Evolutionary conservation across 2,888 invertebrate genomes (phyloP).

Genomic region (Drosophila fulvimacula): DNA sequence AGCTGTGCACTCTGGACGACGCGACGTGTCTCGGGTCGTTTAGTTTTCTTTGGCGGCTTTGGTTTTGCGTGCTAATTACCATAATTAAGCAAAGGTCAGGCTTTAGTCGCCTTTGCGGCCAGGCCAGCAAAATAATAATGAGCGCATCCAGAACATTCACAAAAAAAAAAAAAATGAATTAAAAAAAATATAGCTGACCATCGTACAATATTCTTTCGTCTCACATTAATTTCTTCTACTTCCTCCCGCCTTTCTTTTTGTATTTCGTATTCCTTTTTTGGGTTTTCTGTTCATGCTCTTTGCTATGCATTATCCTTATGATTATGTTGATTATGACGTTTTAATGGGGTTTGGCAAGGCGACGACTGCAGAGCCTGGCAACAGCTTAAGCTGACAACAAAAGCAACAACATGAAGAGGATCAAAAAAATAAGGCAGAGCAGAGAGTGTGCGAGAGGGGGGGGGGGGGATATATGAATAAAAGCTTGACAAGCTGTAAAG

Average conservation of each 20-base stretch:
- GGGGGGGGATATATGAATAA: not conserved
- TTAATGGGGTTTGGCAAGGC: conserved; percentile 74
- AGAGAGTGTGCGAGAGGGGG: too few relatives aligned
- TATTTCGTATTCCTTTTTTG: conserved; percentile 10
- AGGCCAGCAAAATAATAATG: conserved; percentile 73
- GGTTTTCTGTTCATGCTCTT: conserved; percentile 8
- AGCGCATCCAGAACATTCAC: conserved; percentile 36
- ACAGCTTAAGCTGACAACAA: conserved; percentile 72
- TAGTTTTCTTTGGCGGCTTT: conserved; percentile 49
- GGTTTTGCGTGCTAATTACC: conserved; percentile 73
- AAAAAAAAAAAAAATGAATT: not conserved
- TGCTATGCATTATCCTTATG: conserved; percentile 68
- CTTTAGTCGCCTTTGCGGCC: conserved; percentile 77
- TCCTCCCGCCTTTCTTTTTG: not conserved
- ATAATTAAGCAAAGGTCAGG: conserved; percentile 81
- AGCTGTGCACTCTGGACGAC: conserved; percentile 37
- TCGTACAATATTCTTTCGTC: conserved; percentile 47
- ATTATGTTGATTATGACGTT: conserved; percentile 79
- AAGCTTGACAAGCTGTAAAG: conserved; percentile 59
- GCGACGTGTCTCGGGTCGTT: conserved; percentile 57
- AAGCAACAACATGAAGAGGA: conserved; percentile 37
- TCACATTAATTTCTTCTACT: conserved; percentile 7
- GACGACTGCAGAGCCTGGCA: conserved; percentile 24
- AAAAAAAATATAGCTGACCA: conserved; percentile 62
- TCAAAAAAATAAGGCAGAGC: not conserved